phyloP scores from a whole-genome alignment of 2,888 invertebrate genomes.

The Marronus borbonicus region DNA sequence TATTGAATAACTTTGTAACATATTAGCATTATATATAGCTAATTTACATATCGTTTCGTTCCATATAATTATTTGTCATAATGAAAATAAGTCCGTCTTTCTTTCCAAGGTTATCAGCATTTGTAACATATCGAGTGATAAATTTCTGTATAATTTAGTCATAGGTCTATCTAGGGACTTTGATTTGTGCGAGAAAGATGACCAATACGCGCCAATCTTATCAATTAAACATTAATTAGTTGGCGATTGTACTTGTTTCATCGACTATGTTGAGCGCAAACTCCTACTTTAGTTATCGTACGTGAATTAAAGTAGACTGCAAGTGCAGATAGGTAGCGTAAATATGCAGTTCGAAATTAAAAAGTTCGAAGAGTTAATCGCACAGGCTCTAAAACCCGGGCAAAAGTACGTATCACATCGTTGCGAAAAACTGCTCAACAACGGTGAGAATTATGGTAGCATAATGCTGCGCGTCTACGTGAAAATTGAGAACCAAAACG shows the following conservation, averaged over 20 bases:
- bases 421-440: constrained; percentile 63
- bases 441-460: constrained; percentile 76
- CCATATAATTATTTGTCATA: no score
- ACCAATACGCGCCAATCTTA: no score
- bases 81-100: no score
- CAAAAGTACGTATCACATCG: constrained; percentile 4
- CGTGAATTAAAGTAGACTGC: not conserved
- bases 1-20: no score
- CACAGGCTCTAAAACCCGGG: not conserved
- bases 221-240: no score
- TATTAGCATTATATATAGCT: no score
- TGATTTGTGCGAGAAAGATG: not conserved
- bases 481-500: constrained; percentile 56
- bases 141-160: not conserved
- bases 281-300: not conserved
- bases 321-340: not conserved
- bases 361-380: constrained; percentile 18
- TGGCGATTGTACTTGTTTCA: not conserved
- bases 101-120: constrained; percentile 8
- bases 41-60: no score
- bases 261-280: not conserved
- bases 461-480: constrained; percentile 68
- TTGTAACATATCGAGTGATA: not conserved
- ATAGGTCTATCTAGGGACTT: not conserved
- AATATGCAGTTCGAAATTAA: constrained; percentile 34